Base-by-base conservation (phyloP, 2,113 vertebrate genomes). In the Lontra canadensis region DNA sequence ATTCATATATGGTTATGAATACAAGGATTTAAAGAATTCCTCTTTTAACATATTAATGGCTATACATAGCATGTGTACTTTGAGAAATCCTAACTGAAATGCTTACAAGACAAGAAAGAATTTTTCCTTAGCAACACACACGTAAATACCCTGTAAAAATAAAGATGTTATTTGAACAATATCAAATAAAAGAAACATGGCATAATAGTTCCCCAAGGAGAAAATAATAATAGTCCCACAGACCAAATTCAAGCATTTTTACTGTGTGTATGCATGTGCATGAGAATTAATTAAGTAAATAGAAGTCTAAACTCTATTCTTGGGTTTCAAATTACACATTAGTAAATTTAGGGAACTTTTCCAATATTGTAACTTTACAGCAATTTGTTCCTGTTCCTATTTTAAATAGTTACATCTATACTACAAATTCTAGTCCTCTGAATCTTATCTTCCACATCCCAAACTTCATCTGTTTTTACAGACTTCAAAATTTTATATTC, bases 61-160 rank as follows among this genome's bases (percentile, higher is more conserved):
- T 82, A 63, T 1, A 65, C 26, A 42, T 42, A 65, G 3, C 2
- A 78, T 42, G 9, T 7, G 21, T 69, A 88, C 80, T 71, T 83
- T 81, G 21, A 81, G 29, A 76, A 97, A 90, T 84, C 2, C 26
- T 82, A 73, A 65, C 11, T 34, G 18, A 97, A 63, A 88, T 34
- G 17, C 39, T 49, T 36, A 21, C 39, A 67, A 78, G 84, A 65
- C 7, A 63, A 73, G 18, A 29, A 55, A 26, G 3, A 55, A 25
- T 15, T 21, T 88, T 71, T 59, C 20, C 5, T 78, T 71, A 55
- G 31, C 67, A 71, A 52, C 3, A n/a, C 21, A 61, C 25, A 67
- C 0, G 26, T 8, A 88, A 82, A 76, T 3, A 18, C 4, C 3
- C n/a, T 7, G 39, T 71, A 67, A 81, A 57, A 88, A 55, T 39